Base-by-base conservation (phyloP, 2,797 vertebrate genomes). In the Lepus townsendii region DNA sequence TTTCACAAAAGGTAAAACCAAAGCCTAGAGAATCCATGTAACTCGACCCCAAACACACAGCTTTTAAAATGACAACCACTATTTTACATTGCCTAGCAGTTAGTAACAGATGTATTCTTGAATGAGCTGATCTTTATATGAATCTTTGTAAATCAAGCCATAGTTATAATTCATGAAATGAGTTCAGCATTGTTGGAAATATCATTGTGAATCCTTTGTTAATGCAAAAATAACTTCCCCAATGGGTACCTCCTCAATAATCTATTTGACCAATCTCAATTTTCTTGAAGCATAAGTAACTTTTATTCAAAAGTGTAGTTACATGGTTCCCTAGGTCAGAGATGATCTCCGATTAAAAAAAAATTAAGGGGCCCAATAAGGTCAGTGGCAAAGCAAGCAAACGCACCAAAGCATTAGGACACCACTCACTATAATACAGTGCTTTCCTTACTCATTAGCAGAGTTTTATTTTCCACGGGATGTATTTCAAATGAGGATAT, bases 401-500 rank as follows among this genome's bases (percentile, higher is more conserved):
- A 50, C 16, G 65, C 35, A 69, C 69, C 11, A 35, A 90, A 71
- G 30, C 82, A 30, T 77, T 62, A 54, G 24, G 80, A 72, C 50
- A 86, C 87, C 90, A 19, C 84, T 63, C 78, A 66, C 69, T 94
- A 50, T 69, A 90, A 91, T 80, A 76, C 35, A 68, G 1, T 83
- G 50, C 75, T 76, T 80, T 72, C 75, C 57, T 77, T 88, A 88
- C 82, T 96, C 96, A 92, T 97, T 96, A 96, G 84, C 82, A 93
- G 57, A 96, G 90, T 78, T 95, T 95, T 93, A 73, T 96, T 95
- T 95, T 95, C 78, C 86, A 92, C 47, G 90, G 87, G 69, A 85
- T 96, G 88, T 90, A 83, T 95, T 96, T 97, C 95, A 97, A 95
- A 97, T 88, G 93, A 96, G 93, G 82, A 80, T 80, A 77, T 84